Base-by-base conservation (phyloP, 2,888 invertebrate genomes). In the Sepiola atlantica region DNA sequence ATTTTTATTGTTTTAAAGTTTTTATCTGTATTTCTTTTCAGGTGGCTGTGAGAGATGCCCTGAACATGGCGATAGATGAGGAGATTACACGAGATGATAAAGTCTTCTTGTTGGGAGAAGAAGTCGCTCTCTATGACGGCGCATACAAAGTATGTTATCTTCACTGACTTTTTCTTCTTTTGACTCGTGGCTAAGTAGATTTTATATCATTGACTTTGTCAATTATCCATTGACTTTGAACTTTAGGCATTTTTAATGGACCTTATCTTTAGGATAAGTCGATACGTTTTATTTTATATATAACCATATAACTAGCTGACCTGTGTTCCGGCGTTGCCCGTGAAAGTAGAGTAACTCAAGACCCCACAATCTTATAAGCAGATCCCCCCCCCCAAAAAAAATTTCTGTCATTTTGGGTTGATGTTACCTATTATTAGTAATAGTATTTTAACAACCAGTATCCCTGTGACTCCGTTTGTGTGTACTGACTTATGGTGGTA, bases 61-160 rank as follows among this genome's bases (percentile, higher is more conserved):
- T 99, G 94, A 99, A 99, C 97, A 98, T 98, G 95, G 99, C 99
- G 0, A 98, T 99, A 97, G 99, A 99, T 97, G 99, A 99, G 97
- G 99, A 99, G 98, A 98, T 99, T 98, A 98, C 98, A 96, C 98
- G 98, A 95, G 99, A 99, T 97, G 99, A 99, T 54, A 97, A 96
- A 94, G 97, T 97, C 16, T 99, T 99, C 97, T 97, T 99, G 91
- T 96, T 99, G 95, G 99, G 99, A 91, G 99, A 99, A 97, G 99
- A 99, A 98, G 99, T 99, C 0, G 99, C 99, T n/a, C 98, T 98
- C 97, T 99, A 99, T 97, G 99, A 99, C 97, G 99, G 99, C 95
- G 99, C 99, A 94, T 99, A 99, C 97, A 98, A 98, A 97, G 98
- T 98, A 95, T 94, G 94, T 90, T 55, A 61, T 54, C 45, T 35